These are phyloP conservation scores for Hydrophis major DNA, from an alignment of 2,797 vertebrate species.

Conservation along the genomic window DNA sequence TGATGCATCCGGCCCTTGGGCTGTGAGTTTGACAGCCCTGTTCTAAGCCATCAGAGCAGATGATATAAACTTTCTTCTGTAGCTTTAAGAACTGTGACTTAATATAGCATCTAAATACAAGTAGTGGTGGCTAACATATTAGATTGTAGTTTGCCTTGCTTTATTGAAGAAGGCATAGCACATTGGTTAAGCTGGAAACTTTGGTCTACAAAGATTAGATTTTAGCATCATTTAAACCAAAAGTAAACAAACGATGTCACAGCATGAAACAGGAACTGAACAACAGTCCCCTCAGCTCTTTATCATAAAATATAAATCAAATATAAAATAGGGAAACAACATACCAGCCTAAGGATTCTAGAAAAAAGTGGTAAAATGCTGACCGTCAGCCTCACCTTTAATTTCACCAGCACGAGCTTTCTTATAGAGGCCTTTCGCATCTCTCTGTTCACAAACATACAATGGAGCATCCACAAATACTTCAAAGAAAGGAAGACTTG, in stretches of 20 bases:
- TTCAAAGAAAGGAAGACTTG: conserved; percentile 95
- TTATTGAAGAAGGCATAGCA: background rate
- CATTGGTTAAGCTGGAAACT: background rate
- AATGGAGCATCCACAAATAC: conserved; percentile 97
- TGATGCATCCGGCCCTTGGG: too few relatives aligned
- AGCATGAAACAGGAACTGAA: background rate
- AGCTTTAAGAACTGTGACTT: background rate
- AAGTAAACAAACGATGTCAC: background rate
- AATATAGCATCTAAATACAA: background rate
- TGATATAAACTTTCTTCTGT: background rate
- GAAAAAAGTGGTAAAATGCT: background rate
- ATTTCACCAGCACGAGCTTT: conserved; percentile 97
- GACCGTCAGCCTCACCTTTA: conserved; percentile 77
- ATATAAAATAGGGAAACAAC: background rate
- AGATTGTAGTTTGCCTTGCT: background rate
- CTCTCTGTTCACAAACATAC: conserved; percentile 95
- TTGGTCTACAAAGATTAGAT: background rate
- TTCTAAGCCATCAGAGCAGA: background rate
- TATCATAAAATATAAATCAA: background rate
- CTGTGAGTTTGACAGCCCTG: too few relatives aligned
- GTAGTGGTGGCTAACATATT: background rate
- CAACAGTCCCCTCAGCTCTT: background rate
- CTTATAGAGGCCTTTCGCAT: conserved; percentile 97
- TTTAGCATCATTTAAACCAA: background rate
- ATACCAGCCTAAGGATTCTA: background rate